phyloP scores from a whole-genome alignment of 2,888 invertebrate species.

The Tenthredo mesomela region DNA sequence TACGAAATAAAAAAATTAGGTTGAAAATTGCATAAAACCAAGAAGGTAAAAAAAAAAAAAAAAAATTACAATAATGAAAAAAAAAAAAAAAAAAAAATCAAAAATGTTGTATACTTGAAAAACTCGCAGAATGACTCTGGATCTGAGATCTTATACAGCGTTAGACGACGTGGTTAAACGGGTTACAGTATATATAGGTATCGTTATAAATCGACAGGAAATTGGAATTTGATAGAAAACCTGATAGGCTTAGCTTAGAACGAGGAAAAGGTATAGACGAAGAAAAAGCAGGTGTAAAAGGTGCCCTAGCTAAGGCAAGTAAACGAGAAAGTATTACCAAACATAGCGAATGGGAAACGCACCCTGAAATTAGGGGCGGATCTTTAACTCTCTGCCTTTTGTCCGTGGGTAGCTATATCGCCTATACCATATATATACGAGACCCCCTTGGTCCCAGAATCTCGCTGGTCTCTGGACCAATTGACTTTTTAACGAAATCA shows the following conservation, averaged over 20 bases:
- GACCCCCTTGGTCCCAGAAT: conserved; percentile 17
- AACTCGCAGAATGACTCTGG: background rate
- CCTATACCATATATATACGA: too few species aligned
- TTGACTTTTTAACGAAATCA: conserved; percentile 52
- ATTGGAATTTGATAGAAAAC: conserved; percentile 56
- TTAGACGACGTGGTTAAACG: background rate
- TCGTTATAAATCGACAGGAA: conserved; percentile 55
- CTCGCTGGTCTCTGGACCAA: conserved; percentile 27
- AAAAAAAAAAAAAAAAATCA: background rate
- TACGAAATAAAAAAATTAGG: background rate
- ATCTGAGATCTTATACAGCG: background rate
- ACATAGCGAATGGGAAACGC: conserved; percentile 36
- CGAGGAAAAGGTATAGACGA: background rate
- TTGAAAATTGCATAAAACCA: background rate
- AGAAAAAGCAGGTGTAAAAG: conserved; percentile 33
- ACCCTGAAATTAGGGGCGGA: conserved; percentile 53
- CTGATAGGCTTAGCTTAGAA: background rate
- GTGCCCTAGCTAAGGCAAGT: background rate
- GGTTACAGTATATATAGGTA: background rate
- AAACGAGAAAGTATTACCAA: conserved; percentile 36
- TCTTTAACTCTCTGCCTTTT: conserved; percentile 13
- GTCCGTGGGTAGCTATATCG: conserved; percentile 32
- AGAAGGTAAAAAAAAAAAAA: too few species aligned
- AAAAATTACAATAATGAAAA: too few species aligned
- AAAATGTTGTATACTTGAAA: background rate